These are phyloP conservation scores for Festucalex cinctus DNA, from an alignment of 2,113 vertebrate species.

Conservation along the genomic window DNA sequence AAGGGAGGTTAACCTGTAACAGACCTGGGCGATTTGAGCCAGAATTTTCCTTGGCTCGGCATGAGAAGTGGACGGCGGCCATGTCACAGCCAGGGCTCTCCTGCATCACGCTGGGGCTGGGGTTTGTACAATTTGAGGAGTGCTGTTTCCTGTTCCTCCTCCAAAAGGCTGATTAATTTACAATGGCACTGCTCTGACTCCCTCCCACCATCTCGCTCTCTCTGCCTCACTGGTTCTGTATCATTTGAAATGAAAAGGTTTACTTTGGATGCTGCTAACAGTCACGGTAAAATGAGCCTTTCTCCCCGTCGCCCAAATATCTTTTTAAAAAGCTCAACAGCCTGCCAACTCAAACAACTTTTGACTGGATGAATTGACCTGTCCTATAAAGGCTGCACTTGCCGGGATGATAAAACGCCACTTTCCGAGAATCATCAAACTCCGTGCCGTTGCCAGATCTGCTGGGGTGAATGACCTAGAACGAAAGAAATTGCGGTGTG, in stretches of 20 bases:
- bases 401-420: conserved; percentile 61
- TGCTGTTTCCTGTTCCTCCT: conserved; percentile 53
- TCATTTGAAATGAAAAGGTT: conserved; percentile 68
- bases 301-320: conserved; percentile 58
- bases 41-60: conserved; percentile 56
- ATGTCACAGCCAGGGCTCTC: conserved; percentile 60
- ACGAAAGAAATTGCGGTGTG: conserved; percentile 45
- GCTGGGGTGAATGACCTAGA: conserved; percentile 58
- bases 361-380: conserved; percentile 63
- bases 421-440: conserved; percentile 61
- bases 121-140: conserved; percentile 64
- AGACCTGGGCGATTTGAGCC: conserved; percentile 48
- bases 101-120: conserved; percentile 50
- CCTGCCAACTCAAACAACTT: conserved; percentile 71
- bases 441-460: conserved; percentile 44
- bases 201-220: conserved; percentile 6
- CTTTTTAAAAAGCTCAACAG: conserved; percentile 52
- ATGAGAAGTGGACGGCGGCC: conserved; percentile 52
- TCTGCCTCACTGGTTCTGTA: conserved; percentile 44
- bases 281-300: conserved; percentile 60
- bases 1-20: conserved; percentile 43
- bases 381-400: conserved; percentile 51
- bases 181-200: conserved; percentile 42
- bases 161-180: conserved; percentile 58
- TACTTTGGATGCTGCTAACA: conserved; percentile 60